Percentiles rank a stretch among this genome's conserved stretches.
phyloP scores from a whole-genome alignment of 2,797 vertebrate genomes.

The Pseudotriccus pelzelni region DNA sequence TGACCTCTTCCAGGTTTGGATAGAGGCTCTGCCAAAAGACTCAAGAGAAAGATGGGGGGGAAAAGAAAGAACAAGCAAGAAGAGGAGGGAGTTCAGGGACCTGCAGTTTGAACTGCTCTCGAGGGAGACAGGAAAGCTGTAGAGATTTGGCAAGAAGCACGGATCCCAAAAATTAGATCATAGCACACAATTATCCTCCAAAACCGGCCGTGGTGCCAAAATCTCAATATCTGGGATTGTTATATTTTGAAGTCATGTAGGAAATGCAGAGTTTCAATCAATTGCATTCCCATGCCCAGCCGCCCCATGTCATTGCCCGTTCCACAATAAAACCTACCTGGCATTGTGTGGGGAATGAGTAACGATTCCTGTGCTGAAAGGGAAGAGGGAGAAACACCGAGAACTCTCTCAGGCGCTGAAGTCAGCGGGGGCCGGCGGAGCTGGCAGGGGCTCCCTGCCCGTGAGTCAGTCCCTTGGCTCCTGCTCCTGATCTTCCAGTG shows the following conservation, averaged over 20 bases:
- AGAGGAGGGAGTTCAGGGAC: neutral
- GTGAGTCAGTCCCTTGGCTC: neutral
- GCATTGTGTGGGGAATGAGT: constrained; percentile 82
- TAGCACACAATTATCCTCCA: constrained; percentile 23
- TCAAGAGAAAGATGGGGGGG: neutral
- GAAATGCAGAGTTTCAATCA: constrained; percentile 69
- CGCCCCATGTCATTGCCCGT: constrained; percentile 62
- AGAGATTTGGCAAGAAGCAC: neutral
- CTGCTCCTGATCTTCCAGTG: neutral
- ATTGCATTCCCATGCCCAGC: constrained; percentile 77
- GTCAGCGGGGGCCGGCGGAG: neutral
- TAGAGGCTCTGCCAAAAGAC: neutral
- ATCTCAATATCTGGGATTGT: constrained; percentile 33
- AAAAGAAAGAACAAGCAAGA: neutral
- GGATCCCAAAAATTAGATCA: constrained; percentile 63
- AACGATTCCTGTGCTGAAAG: constrained; percentile 81
- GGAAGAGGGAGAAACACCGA: constrained; percentile 65
- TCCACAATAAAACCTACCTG: constrained; percentile 74
- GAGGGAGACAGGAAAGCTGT: constrained; percentile 31
- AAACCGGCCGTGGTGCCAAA: constrained; percentile 3
- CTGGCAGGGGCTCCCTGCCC: neutral
- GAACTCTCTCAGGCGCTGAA: constrained; percentile 60
- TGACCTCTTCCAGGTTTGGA: neutral
- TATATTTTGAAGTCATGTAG: constrained; percentile 66
- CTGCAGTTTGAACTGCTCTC: constrained; percentile 3